Base-by-base conservation (phyloP, 2,888 invertebrate species). In the Archips xylosteana region DNA sequence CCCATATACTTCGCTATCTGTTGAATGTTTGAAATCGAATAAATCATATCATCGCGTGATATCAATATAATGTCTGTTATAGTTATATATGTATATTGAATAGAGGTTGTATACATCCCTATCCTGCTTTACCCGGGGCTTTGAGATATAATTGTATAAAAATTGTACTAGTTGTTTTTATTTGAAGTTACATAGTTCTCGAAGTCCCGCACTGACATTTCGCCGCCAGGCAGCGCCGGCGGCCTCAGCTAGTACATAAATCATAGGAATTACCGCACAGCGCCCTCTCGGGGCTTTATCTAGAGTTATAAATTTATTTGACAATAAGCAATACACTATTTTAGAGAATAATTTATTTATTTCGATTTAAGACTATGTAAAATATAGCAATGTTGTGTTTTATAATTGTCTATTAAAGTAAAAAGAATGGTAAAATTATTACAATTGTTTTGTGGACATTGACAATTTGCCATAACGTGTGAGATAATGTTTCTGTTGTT, bases 361-460 rank as follows among this genome's bases (percentile, higher is more conserved):
- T 94, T 93, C 88, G 91, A 86, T 90, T 88, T 94, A 94, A 89
- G 93, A 90, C 89, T 89, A 90, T 91, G 92, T 94, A 91, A 92
- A 91, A 88, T 91, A 91, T 89, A 88, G 88, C 90, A 86, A 89
- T 87, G 92, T 94, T 93, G 89, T 92, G 92, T 93, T 93, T 93
- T 93, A 89, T 92, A 86, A 90, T 87, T 93, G 91, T 92, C 94
- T 93, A 92, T 85, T 83, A 80, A 85, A 82, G 47, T 63, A 68
- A 70, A 69, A 51, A 32, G 63, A 70, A 75, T 88, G 83, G 83
- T 86, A 82, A 88, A 89, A 84, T 84, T 85, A 83, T 85, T 83
- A 86, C 80, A 83, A 85, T 83, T 86, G 87, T 87, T 88, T 87
- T 89, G 89, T 85, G 87, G 87, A 87, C 86, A 83, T 84, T 89